Base-by-base conservation (phyloP, 1,140 invertebrate species). In the Matsumurasca onukii region DNA sequence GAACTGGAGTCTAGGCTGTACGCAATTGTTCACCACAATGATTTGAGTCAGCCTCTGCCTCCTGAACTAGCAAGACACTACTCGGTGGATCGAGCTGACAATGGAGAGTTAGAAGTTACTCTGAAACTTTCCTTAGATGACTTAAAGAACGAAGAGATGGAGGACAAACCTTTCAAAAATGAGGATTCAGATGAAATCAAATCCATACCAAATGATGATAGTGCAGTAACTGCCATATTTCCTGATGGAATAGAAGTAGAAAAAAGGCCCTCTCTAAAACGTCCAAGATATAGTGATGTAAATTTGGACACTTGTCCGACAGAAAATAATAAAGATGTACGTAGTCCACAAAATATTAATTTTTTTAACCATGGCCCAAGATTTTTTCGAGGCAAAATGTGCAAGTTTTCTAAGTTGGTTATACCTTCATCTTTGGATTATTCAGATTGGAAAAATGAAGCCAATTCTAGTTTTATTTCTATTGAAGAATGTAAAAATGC, bases 1-100 rank as follows among this genome's bases (percentile, higher is more conserved):
- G 70, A 71, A 25, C 1, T 71, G 17, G 70, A 71, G 49, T 9
- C 49, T 29, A 59, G 67, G 59, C 51, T 71, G 22, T 71, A 71
- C 52, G 68, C 70, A 1, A 64, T 71, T 13, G 0, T 71, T 1
- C 70, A 71, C 34, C 61, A 71, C 59, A 71, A 68, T 66, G 66
- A 66, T 24, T 67, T 71, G 27, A 68, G 59, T 20, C 31, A 71
- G 49, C 66, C 59, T 3, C 67, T 71, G 25, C 70, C 70, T 2
- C 31, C 48, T 12, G 29, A 69, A n/a, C n/a, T 71, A 20, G 62
- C 31, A 12, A 45, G 24, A 17, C 39, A 45, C 17, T 65, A 65
- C 39, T 45, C 39, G 25, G 22, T 65, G 24, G 17, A 65, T 24
- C 29, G 22, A n/a, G 39, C 13, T 3, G 31, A 48, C 25, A 15